Conservation (phyloP, 2,113 vertebrate genomes). For the Brachyhypopomus occidentalis region DNA sequence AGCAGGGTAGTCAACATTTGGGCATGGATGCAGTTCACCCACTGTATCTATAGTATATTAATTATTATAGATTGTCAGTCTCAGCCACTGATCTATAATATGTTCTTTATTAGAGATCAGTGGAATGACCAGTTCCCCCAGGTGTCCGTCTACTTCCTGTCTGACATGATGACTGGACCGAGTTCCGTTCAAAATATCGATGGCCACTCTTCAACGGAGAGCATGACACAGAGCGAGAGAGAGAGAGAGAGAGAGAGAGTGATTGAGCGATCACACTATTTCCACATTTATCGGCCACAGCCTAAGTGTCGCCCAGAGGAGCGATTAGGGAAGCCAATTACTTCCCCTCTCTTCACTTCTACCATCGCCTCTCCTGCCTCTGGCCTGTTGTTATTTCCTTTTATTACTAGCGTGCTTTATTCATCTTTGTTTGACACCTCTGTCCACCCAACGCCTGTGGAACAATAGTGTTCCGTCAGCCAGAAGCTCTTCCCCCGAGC, state of each 20-base stretch:
- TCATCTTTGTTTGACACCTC: slow-evolving; percentile 67
- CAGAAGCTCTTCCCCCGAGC: background rate
- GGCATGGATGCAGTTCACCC: too few relatives aligned
- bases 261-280: slow-evolving; percentile 73
- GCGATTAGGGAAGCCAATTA: slow-evolving; percentile 77
- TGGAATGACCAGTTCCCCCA: background rate
- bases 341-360: slow-evolving; percentile 55
- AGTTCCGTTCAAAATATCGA: slow-evolving; percentile 75
- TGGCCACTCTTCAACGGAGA: slow-evolving; percentile 36
- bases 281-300: slow-evolving; percentile 74
- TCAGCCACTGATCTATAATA: too few relatives aligned
- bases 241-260: slow-evolving; percentile 60
- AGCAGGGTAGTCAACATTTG: too few relatives aligned
- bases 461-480: slow-evolving; percentile 34
- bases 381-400: slow-evolving; percentile 71
- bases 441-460: slow-evolving; percentile 35
- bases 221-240: slow-evolving; percentile 40
- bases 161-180: slow-evolving; percentile 61
- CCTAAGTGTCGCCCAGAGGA: slow-evolving; percentile 71
- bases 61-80: too few relatives aligned
- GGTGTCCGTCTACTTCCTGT: slow-evolving; percentile 32
- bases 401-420: slow-evolving; percentile 73
- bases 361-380: slow-evolving; percentile 58
- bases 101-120: background rate
- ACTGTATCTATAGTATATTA: too few relatives aligned